phyloP scores from a whole-genome alignment of 2,888 invertebrate species.

The Desoria tigrina region DNA sequence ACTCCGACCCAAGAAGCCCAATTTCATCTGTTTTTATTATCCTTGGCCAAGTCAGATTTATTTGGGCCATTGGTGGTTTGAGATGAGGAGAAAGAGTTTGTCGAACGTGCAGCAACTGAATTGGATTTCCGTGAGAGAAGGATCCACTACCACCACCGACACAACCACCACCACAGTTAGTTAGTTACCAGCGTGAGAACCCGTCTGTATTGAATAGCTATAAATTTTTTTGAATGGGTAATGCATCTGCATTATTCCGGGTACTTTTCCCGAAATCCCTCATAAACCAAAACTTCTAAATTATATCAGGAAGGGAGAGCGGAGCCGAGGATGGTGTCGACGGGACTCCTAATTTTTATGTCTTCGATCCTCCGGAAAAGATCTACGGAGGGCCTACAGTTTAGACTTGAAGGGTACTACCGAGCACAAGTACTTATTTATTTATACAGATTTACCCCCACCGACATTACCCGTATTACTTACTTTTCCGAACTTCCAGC shows the following conservation, averaged over 20 bases:
- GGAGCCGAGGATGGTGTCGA: conserved; percentile 3
- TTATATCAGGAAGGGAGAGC: not conserved
- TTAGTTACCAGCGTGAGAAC: conserved; percentile 12
- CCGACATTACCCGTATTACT: not conserved
- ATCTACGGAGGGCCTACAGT: too few relatives aligned
- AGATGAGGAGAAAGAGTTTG: conserved; percentile 6
- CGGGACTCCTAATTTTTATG: conserved; percentile 14
- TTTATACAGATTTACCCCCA: not conserved
- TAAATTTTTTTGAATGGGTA: conserved; percentile 26
- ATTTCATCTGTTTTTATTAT: conserved; percentile 22
- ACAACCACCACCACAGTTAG: not conserved
- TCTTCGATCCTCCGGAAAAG: not conserved
- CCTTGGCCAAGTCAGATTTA: conserved; percentile 16
- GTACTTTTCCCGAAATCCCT: conserved; percentile 13
- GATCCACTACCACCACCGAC: too few relatives aligned
- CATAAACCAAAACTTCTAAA: conserved; percentile 30
- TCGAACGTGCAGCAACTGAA: conserved; percentile 8
- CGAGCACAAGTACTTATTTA: too few relatives aligned
- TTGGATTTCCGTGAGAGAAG: conserved; percentile 17
- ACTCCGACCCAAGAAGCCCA: conserved; percentile 2
- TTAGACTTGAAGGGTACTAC: too few relatives aligned
- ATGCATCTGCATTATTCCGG: conserved; percentile 34
- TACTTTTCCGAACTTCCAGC: too few relatives aligned
- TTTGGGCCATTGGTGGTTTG: conserved; percentile 7
- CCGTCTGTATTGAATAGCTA: conserved; percentile 23